A percentile compares a stretch with the other conserved stretches of the same genome.
Conservation (phyloP, 2,113 vertebrate species). For the Suricata suricatta region DNA sequence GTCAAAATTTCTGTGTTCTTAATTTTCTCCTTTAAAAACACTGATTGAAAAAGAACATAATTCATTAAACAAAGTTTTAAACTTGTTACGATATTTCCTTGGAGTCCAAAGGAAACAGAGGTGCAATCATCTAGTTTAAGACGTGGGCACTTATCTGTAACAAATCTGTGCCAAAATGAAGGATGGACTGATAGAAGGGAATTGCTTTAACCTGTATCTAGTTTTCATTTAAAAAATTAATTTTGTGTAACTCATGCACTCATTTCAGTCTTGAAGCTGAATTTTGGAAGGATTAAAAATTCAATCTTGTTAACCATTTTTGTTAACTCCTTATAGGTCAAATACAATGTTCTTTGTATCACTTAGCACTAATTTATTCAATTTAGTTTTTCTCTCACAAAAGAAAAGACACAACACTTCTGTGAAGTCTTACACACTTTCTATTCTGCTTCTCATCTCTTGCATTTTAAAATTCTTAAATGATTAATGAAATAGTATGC, state of each 20-base stretch:
- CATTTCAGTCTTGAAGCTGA: slow-evolving; percentile 23
- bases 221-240: slow-evolving; percentile 41
- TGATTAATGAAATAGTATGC: slow-evolving; percentile 1
- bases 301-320: slow-evolving; percentile 15
- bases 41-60: slow-evolving; percentile 20
- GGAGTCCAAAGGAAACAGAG: background rate
- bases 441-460: background rate
- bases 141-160: slow-evolving; percentile 12
- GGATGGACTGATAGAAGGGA: background rate
- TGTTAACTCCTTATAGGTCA: background rate
- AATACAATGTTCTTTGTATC: slow-evolving; percentile 8
- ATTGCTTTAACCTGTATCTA: background rate
- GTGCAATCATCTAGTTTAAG: background rate
- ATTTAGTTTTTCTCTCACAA: background rate
- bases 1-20: slow-evolving; percentile 26
- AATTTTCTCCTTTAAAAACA: slow-evolving; percentile 41
- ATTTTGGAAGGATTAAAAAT: slow-evolving; percentile 41
- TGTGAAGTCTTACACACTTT: background rate
- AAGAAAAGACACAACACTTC: background rate
- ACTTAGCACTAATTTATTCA: background rate
- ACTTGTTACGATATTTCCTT: background rate
- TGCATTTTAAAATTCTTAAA: slow-evolving; percentile 50
- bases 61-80: slow-evolving; percentile 4
- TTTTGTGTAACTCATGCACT: background rate
- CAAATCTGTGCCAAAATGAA: slow-evolving; percentile 26